These are phyloP conservation scores for Aporophyla nigra DNA, from an alignment of 2,888 invertebrate species.

Conservation along the genomic window DNA sequence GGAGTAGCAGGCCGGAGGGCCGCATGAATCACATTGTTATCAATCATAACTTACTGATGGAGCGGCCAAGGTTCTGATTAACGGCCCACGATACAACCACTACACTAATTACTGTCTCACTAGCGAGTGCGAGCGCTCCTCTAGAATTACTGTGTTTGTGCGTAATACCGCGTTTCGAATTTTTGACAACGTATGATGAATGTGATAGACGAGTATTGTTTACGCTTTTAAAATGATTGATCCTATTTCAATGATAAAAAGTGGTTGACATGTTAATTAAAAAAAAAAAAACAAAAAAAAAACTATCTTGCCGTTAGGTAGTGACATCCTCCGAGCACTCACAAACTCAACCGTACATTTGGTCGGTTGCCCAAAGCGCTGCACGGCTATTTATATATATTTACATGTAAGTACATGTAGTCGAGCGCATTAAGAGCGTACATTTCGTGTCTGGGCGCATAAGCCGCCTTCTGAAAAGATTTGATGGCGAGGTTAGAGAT, in stretches of 20 bases:
- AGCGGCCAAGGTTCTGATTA: conserved; percentile 80
- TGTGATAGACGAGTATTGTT: conserved; percentile 4
- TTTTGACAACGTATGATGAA: conserved; percentile 8
- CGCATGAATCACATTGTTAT: conserved; percentile 82
- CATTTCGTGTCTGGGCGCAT: conserved; percentile 86
- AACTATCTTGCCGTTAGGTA: conserved; percentile 7
- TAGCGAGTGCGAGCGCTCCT: conserved; percentile 45
- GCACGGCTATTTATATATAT: conserved; percentile 55
- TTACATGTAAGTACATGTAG: conserved; percentile 75
- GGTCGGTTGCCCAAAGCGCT: conserved; percentile 41
- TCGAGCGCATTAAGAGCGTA: conserved; percentile 86
- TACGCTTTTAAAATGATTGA: conserved; percentile 26
- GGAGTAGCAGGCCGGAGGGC: conserved; percentile 69
- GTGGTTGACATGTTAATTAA: background rate
- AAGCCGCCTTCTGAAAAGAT: conserved; percentile 90
- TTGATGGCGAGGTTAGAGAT: conserved; percentile 90
- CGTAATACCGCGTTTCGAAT: conserved; percentile 17
- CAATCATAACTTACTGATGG: conserved; percentile 89
- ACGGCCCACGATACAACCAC: conserved; percentile 69
- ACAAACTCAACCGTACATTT: conserved; percentile 32
- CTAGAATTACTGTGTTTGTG: conserved; percentile 13
- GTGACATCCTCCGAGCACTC: conserved; percentile 12
- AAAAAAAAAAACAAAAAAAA: conserved; percentile 15
- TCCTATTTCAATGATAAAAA: background rate
- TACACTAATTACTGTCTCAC: conserved; percentile 70